Conservation (phyloP, 1,140 invertebrate genomes). For the Potamilus streckersoni region DNA sequence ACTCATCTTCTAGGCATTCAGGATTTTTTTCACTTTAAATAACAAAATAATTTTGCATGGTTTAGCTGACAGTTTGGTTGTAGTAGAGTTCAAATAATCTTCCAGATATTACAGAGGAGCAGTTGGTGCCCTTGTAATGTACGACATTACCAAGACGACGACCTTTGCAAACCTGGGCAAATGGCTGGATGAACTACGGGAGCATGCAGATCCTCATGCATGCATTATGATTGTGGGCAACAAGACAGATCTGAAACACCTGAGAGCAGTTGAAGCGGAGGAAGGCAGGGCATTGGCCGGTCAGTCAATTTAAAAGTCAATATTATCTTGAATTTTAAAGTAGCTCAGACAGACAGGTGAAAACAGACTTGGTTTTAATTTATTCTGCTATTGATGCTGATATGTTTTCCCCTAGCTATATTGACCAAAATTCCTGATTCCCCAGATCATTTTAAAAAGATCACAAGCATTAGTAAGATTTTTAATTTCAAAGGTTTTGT, state of each 20-base stretch:
- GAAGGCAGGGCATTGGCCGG: slow-evolving; percentile 95
- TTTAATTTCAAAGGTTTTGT: too few species aligned
- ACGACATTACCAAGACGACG: slow-evolving; percentile 63
- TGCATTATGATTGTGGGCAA: slow-evolving; percentile 68
- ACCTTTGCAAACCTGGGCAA: slow-evolving; percentile 61
- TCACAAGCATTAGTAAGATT: too few species aligned
- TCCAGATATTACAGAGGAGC: slow-evolving; percentile 64
- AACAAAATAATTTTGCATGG: neutral
- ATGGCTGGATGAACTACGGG: slow-evolving; percentile 59
- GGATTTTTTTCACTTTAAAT: neutral
- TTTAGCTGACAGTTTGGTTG: neutral
- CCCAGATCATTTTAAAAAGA: too few species aligned
- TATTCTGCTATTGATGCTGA: too few species aligned
- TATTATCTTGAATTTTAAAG: neutral
- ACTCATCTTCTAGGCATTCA: neutral
- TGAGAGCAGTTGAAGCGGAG: slow-evolving; percentile 81
- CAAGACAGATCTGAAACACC: slow-evolving; percentile 60
- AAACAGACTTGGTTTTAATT: too few species aligned
- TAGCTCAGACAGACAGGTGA: too few species aligned
- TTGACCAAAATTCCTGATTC: too few species aligned
- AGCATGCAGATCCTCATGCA: slow-evolving; percentile 60
- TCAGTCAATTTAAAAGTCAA: slow-evolving; percentile 23
- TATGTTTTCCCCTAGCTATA: too few species aligned
- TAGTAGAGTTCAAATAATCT: neutral
- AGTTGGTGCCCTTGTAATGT: slow-evolving; percentile 64